phyloP scores from a whole-genome alignment of 2,888 invertebrate species.

The Criorhina ranunculi region DNA sequence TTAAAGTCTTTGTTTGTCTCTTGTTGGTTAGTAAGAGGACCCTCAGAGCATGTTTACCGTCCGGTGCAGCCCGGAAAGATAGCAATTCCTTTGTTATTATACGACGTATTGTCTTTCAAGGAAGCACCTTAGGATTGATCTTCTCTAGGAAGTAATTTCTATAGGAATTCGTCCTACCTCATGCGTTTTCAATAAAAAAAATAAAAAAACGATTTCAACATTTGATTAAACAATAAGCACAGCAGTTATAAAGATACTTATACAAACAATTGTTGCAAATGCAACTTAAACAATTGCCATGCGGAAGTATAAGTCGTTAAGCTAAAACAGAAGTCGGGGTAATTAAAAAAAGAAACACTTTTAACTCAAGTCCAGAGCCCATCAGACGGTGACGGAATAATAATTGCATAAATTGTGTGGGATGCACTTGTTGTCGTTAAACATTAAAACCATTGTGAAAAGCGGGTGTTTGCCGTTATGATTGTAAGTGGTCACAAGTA shows the following conservation, averaged over 20 bases:
- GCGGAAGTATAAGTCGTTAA: conserved; percentile 18
- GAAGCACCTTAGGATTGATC: too few species aligned
- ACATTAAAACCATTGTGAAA: not conserved
- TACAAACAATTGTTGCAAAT: not conserved
- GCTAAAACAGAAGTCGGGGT: conserved; percentile 23
- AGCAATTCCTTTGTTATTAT: too few species aligned
- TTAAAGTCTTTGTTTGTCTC: too few species aligned
- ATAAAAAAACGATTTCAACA: too few species aligned
- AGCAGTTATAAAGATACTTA: not conserved
- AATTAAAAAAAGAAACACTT: conserved; percentile 20
- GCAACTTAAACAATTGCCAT: not conserved
- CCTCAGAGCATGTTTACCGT: too few species aligned
- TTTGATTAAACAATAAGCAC: too few species aligned
- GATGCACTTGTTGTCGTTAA: conserved; percentile 10
- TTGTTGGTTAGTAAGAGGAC: too few species aligned
- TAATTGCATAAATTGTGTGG: conserved; percentile 1
- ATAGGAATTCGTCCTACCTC: too few species aligned
- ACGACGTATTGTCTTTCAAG: too few species aligned
- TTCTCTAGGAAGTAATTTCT: too few species aligned
- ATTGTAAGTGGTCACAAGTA: not conserved
- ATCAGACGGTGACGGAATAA: conserved; percentile 52
- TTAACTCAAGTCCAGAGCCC: conserved; percentile 38
- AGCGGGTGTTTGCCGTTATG: conserved; percentile 3
- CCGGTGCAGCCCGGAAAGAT: too few species aligned
- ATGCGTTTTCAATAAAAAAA: too few species aligned